Conservation (phyloP, 2,113 vertebrate genomes). For the Microcebus griseorufus region DNA sequence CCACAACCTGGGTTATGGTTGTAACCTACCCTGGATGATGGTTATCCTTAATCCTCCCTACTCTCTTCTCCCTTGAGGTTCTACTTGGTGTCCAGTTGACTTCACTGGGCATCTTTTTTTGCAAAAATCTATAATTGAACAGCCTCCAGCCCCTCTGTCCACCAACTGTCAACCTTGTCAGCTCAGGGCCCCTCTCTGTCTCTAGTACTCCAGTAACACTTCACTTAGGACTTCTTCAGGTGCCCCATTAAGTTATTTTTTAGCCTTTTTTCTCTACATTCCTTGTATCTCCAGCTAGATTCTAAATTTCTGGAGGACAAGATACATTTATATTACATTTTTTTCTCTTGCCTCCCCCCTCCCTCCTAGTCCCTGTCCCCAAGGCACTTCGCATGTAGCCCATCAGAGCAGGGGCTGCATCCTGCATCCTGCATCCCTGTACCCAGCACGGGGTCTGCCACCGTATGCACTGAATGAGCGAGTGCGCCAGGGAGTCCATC, state of each 20-base stretch:
- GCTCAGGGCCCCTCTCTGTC: neutral
- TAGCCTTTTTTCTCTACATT: neutral
- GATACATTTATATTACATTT: neutral
- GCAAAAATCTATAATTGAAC: too few relatives aligned
- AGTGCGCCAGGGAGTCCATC: neutral
- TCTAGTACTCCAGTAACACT: neutral
- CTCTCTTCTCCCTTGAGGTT: neutral
- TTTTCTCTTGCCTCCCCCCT: neutral
- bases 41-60: neutral
- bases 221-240: neutral
- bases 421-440: neutral
- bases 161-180: too few relatives aligned
- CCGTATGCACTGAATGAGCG: too few relatives aligned
- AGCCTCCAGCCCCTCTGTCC: neutral
- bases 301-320: neutral
- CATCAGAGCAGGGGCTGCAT: neutral
- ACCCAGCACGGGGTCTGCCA: neutral
- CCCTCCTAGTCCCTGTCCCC: rapidly evolving
- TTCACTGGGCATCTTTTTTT: neutral
- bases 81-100: neutral
- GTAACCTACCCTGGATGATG: neutral
- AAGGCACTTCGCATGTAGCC: neutral
- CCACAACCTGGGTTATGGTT: too few relatives aligned
- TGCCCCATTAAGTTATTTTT: neutral
- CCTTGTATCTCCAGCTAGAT: neutral